Evolutionary conservation across 2,113 vertebrate genomes (phyloP), one percentile per base, ranked within the genome.

Genomic region (Oreamnos americanus): DNA sequence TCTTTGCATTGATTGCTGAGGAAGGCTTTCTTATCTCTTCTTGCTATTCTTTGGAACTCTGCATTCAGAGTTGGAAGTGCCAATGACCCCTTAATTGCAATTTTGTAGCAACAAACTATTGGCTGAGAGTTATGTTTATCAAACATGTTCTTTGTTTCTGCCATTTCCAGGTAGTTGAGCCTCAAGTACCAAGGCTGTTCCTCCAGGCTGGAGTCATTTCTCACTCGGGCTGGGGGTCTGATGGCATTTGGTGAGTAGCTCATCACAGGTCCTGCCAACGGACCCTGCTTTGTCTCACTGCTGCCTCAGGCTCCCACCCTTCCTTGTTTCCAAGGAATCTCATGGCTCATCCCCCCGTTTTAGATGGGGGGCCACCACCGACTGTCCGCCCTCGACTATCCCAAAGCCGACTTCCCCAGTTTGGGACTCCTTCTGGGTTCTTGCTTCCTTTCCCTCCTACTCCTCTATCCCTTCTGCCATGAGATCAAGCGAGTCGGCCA

Each of bases 1-100:
- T 55, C 19, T 55, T 55, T 55, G 53, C 53, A 55, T 6, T 55
- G 7, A 55, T 55, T 1, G 17, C 19, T 55, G 53, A 55, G 53
- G 53, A 55, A 55, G 53, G 2, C 53, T 55, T 55, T 55, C 19
- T 7, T 55, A 55, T 21, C 53, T 55, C 53, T 55, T 21, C 53
- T 55, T 21, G 53, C 53, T 55, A 55, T 55, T 55, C 19, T 55
- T 55, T 21, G 53, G 53, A 55, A 55, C 53, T 8, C 53, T 21
- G 53, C 53, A 55, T 55, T 55, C 53, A 55, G 53, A 55, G 53
- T 88, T 36, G 47, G 9, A 95, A 98, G 96, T 96, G 90, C 90
- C 97, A 91, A 96, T 57, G 96, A 96, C 96, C 19, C 89, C 89
- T 81, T 95, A 95, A 91, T 84, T 76, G 94, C 96, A 97, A 97